These are phyloP conservation scores for Myotis pilosus DNA, from an alignment of 2,797 vertebrate species.

Conservation along the genomic window DNA sequence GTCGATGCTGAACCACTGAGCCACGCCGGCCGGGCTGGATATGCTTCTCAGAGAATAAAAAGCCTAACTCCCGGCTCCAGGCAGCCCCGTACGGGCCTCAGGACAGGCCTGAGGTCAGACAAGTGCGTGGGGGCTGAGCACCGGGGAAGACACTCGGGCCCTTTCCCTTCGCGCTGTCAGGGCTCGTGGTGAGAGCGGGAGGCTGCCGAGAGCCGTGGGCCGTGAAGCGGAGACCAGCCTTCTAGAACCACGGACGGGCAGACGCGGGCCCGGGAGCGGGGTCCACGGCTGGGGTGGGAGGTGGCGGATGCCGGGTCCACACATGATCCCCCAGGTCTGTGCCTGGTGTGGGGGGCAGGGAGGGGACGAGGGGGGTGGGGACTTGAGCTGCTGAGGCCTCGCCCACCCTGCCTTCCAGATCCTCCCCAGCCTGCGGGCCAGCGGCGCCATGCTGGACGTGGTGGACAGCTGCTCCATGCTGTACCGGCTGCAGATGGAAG, in stretches of 20 bases:
- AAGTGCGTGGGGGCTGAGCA: neutral
- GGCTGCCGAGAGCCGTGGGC: accelerated
- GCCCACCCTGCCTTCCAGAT: slow-evolving; percentile 83
- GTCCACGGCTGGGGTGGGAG: neutral
- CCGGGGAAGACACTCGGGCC: no score
- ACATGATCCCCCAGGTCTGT: accelerated
- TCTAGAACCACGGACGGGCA: neutral
- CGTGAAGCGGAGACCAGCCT: accelerated
- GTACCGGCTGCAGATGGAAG: slow-evolving; percentile 94
- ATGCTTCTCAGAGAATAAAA: neutral
- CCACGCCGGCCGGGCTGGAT: no score
- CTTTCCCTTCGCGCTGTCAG: accelerated
- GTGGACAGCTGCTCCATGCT: slow-evolving; percentile 93
- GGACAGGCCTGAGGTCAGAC: neutral
- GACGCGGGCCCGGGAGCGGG: accelerated
- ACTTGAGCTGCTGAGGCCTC: neutral
- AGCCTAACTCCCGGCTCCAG: neutral
- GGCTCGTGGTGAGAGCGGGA: no score
- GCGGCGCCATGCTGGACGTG: slow-evolving; percentile 89
- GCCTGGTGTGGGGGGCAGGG: accelerated
- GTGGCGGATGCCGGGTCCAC: accelerated
- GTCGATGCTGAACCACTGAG: neutral
- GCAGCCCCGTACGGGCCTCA: neutral
- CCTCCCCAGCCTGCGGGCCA: slow-evolving; percentile 80
- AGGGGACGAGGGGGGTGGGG: accelerated